These are phyloP conservation scores for Corynorhinus townsendii DNA, from an alignment of 2,113 vertebrate genomes.

Conservation along the genomic window DNA sequence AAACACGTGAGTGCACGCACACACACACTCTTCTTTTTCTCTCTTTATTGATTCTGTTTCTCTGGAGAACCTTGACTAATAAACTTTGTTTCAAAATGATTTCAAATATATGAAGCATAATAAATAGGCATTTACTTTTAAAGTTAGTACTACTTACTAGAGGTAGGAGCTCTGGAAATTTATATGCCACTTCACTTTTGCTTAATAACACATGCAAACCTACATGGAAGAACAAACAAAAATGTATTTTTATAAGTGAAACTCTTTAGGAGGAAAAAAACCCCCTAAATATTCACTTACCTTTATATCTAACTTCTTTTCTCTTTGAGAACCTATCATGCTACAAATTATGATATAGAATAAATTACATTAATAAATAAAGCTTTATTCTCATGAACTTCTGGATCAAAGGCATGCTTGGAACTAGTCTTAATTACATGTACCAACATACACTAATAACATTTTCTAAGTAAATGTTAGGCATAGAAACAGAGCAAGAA, in stretches of 20 bases:
- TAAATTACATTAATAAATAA: neutral
- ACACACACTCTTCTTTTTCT: neutral
- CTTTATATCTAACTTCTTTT: neutral
- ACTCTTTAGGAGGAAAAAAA: neutral
- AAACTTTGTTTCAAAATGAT: slow-evolving; percentile 19
- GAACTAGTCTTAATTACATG: neutral
- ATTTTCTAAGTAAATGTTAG: neutral
- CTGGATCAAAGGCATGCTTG: neutral
- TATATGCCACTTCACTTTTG: slow-evolving; percentile 93
- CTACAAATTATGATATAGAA: slow-evolving; percentile 33
- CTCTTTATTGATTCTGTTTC: neutral
- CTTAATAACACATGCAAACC: slow-evolving; percentile 96
- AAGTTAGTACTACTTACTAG: slow-evolving; percentile 84
- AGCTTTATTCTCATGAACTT: neutral
- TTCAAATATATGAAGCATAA: neutral
- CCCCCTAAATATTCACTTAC: neutral
- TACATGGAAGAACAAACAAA: slow-evolving; percentile 69
- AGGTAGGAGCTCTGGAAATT: slow-evolving; percentile 94
- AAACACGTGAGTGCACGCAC: neutral
- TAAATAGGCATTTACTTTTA: neutral
- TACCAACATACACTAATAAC: neutral
- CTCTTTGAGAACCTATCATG: neutral
- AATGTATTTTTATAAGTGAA: slow-evolving; percentile 29
- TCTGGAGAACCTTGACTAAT: neutral
- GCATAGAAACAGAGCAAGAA: neutral